Evolutionary conservation across 23 tunicate genomes (phyloP), one percentile per base, ranked within the genome.

Genomic region (Corella eumyota): DNA sequence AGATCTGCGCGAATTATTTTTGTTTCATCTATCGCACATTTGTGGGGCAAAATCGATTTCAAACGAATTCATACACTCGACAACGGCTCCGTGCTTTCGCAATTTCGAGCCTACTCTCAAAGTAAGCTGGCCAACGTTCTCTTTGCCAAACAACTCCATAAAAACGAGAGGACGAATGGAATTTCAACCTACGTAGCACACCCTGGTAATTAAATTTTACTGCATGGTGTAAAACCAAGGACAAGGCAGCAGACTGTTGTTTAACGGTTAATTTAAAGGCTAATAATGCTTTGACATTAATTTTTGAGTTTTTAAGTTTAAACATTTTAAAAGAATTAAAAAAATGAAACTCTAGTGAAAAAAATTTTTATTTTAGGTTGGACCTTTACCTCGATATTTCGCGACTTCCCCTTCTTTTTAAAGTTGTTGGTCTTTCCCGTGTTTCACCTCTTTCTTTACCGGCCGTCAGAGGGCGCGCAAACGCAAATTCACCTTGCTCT

Each of bases 21-120:
- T 34, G 90, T 79, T 15, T 71, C 90, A 4, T 79, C 90, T 3
- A 56, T 79, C 30, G 90, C 75, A 17, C 90, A 79, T 53, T 36
- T 56, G 4, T 79, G 78, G 78, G 90, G 90, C 9, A 25, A 71
- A 29, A 71, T 79, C 22, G 78, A 79, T 21, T 79, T 79, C 53
- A 36, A 45, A 3, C 23, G 72, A 0, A 30, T 79, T 36, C 44
- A 64, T 13, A 29, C 56, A 45, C 61, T 20, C 9, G 90, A 79
- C 67, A 49, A 25, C 11, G 34, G 50, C 5, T 63, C 66, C 50
- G 78, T 79, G 20, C 36, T 31, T 31, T 37, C 90, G 13, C 90
- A 79, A 47, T 79, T 79, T 36, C 71, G 57, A n/a, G 90, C 90
- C 11, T 79, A 79, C 46, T 60, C 90, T 25, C 22, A 61, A 45